Base-by-base conservation (phyloP, 2,888 invertebrate genomes). In the Phortica okadai region DNA sequence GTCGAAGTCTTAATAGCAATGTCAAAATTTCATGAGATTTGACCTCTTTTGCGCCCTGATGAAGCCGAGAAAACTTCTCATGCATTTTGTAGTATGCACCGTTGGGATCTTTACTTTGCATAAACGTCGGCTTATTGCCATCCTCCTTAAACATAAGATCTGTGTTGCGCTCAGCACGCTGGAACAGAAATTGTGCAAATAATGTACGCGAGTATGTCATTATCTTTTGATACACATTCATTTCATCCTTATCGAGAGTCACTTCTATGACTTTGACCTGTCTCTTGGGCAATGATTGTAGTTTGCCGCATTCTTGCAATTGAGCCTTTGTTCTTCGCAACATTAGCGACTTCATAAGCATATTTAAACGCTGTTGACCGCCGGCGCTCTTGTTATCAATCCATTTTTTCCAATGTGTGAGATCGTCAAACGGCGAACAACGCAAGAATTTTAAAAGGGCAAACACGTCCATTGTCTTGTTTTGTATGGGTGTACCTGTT, bases 401-500 rank as follows among this genome's bases (percentile, higher is more conserved):
- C 95, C 97, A 98, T 78, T 95, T 94, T 90, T 97, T 98, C 98
- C 98, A 99, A 80, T 97, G 95, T 11, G 91, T 92, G 64, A 96
- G 92, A 81, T 99, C 98, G 89, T 98, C 96, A 90, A 99, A 98
- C 0, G 99, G 99, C 7, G 95, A 93, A 88, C 97, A 96, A 14
- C 94, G 92, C 8, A 99, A 91, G 90, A 98, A 99, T 90, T 97
- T 96, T 14, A 97, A 89, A 67, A 97, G 91, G 0, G 96, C 94
- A 91, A 94, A 97, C 58, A 97, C 92, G 90, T 97, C 98, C 77
- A 95, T 91, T 89, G 97, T 96, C 90, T 97, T 96, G 91, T 99
- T 99, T 88, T 99, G 99, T 62, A 99, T 95, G 0, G 99, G 99
- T 0, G 98, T 98, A 42, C 99, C 99, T 0, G 98, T 98, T 25